Evolutionary conservation across 1,140 invertebrate species (phyloP).

Genomic region (Drosophila punjabiensis): DNA sequence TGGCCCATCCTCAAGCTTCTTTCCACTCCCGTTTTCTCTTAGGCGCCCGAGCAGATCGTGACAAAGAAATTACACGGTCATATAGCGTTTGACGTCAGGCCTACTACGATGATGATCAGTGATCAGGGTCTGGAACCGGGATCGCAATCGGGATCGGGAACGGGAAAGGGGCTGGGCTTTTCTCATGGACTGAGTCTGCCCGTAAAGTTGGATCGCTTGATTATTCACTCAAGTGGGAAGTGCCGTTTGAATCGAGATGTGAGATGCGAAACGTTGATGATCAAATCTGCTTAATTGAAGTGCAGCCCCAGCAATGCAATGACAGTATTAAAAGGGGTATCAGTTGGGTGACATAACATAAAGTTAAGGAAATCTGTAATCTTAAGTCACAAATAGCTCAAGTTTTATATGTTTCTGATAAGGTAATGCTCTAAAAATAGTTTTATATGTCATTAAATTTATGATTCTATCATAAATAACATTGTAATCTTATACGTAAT

Average conservation of each 20-base stretch:
- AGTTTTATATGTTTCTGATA: background rate
- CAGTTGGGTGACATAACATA: background rate
- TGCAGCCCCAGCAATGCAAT: conserved; percentile 46
- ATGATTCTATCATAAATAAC: background rate
- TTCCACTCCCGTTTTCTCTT: background rate
- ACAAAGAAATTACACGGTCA: conserved; percentile 72
- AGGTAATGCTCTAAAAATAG: background rate
- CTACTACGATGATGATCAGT: conserved; percentile 46
- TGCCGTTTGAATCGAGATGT: conserved; percentile 48
- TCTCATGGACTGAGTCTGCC: conserved; percentile 14
- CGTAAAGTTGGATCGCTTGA: conserved; percentile 32
- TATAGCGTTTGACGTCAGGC: conserved; percentile 52
- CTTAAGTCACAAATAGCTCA: background rate
- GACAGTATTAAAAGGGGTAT: conserved; percentile 13
- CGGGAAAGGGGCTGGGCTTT: conserved; percentile 21
- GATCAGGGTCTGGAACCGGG: conserved; percentile 28
- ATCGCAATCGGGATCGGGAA: too few relatives aligned
- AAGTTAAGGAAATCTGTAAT: background rate
- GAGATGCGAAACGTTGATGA: conserved; percentile 21
- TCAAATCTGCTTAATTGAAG: conserved; percentile 48
- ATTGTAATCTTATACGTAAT: background rate
- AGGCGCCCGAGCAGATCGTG: conserved; percentile 33
- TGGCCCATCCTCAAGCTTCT: conserved; percentile 17
- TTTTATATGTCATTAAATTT: background rate
- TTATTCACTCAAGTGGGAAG: conserved; percentile 55